Conservation (phyloP, 2,888 invertebrate species). For the Clepsis dumicolana region DNA sequence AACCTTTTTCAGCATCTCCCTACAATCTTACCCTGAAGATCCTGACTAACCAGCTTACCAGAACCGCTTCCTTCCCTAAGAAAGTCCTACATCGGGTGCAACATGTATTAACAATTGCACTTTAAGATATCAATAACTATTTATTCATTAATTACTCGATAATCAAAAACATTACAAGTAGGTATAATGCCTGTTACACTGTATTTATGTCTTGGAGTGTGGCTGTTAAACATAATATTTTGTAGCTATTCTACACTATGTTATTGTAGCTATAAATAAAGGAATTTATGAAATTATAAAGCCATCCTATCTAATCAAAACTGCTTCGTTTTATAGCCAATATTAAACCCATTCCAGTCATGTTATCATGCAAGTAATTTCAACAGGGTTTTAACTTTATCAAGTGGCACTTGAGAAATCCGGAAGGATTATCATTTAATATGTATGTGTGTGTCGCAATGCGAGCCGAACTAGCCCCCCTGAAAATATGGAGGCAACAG, state of each 20-base stretch:
- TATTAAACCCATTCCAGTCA: neutral
- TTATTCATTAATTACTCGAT: no score
- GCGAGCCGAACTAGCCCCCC: no score
- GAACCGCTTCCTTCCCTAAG: neutral
- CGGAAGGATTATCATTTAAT: no score
- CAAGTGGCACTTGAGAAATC: no score
- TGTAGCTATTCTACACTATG: neutral
- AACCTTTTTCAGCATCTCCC: neutral
- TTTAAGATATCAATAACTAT: no score
- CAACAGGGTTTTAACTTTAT: no score
- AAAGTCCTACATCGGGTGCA: neutral
- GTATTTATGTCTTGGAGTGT: no score
- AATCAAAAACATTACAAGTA: no score
- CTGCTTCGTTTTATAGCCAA: neutral
- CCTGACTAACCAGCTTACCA: neutral
- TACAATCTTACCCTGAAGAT: neutral
- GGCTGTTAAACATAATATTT: no score
- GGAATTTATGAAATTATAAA: neutral
- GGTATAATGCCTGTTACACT: no score
- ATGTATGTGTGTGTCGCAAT: no score
- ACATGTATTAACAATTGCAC: neutral
- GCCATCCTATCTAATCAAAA: neutral
- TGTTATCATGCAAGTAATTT: neutral
- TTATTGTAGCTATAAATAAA: neutral
- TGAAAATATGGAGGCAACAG: no score